Percentiles rank a stretch among this genome's conserved stretches.
Evolutionary conservation across 23 tunicate species (phyloP).

Genomic region (Oikopleura albicans): DNA sequence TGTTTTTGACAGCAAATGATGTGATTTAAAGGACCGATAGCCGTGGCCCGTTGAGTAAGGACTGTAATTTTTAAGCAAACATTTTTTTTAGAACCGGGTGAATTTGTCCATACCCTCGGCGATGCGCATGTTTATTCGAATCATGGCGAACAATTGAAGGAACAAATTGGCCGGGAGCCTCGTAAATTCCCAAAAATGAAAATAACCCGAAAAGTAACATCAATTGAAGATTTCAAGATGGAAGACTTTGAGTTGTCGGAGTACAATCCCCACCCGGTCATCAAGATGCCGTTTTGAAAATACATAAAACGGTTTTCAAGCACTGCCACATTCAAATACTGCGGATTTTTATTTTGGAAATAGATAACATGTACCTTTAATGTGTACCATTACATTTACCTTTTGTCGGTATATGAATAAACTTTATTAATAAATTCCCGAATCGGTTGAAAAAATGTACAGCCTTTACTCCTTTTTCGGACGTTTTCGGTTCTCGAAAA

Average conservation of each 20-base stretch:
- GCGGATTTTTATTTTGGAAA: too few species aligned
- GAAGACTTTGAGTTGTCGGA: conserved; percentile 46
- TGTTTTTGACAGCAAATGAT: too few species aligned
- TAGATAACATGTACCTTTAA: too few species aligned
- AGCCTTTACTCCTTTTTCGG: too few species aligned
- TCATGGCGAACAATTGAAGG: conserved; percentile 48
- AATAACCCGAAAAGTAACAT: conserved; percentile 29
- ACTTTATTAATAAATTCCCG: too few species aligned
- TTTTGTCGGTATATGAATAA: too few species aligned
- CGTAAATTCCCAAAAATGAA: conserved; percentile 47
- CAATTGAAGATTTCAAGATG: conserved; percentile 45
- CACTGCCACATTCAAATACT: too few species aligned
- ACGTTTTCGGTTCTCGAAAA: too few species aligned
- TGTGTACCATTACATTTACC: too few species aligned
- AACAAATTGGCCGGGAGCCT: conserved; percentile 49
- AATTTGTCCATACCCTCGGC: conserved; percentile 83
- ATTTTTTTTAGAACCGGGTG: conserved; percentile 66
- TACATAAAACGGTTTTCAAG: too few species aligned
- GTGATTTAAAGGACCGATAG: background rate
- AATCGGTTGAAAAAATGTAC: too few species aligned
- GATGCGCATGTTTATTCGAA: conserved; percentile 84
- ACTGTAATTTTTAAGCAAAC: too few species aligned
- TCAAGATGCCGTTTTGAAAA: conserved; percentile 59
- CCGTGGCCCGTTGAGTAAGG: background rate
- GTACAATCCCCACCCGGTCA: conserved; percentile 50